These are phyloP conservation scores for Odontamblyopus lacepedii DNA, from an alignment of 2,797 vertebrate species.

Conservation along the genomic window DNA sequence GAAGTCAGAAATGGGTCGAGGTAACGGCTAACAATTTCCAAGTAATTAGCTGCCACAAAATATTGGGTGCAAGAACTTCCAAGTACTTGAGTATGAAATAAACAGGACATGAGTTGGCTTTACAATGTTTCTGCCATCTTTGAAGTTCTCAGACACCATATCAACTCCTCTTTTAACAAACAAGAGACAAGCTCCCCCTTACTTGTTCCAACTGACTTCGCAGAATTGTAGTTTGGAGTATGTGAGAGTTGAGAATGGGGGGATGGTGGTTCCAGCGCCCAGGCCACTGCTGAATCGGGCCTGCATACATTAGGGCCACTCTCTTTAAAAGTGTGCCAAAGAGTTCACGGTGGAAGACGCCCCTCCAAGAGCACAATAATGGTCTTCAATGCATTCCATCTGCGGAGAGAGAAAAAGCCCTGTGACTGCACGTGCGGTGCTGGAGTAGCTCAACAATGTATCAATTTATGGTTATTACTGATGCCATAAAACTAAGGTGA, in stretches of 20 bases:
- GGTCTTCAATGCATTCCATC: conserved; percentile 83
- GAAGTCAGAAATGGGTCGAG: neutral
- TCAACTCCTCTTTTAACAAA: conserved; percentile 63
- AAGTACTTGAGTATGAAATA: conserved; percentile 28
- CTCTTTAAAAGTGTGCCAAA: conserved; percentile 86
- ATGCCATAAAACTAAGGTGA: conserved; percentile 51
- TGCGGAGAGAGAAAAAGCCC: conserved; percentile 64
- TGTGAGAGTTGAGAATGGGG: conserved; percentile 32
- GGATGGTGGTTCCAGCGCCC: conserved; percentile 67
- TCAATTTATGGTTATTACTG: conserved; percentile 65
- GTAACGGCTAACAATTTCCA: neutral
- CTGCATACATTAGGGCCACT: conserved; percentile 82
- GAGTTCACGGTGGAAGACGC: conserved; percentile 80
- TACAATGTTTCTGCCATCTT: conserved; percentile 42
- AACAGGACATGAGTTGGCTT: conserved; percentile 61
- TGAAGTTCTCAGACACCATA: conserved; percentile 51
- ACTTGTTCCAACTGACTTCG: conserved; percentile 72
- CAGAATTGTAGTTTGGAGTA: conserved; percentile 52
- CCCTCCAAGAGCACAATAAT: conserved; percentile 81
- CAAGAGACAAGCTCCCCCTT: conserved; percentile 67
- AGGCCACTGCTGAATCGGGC: conserved; percentile 77
- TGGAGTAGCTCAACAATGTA: conserved; percentile 57
- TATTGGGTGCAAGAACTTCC: neutral
- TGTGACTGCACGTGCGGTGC: conserved; percentile 76
- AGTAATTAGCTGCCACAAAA: neutral